Percentiles rank a stretch among this genome's conserved stretches.
Evolutionary conservation across 2,888 invertebrate genomes (phyloP).

Genomic region (Tanaodytes sp.): DNA sequence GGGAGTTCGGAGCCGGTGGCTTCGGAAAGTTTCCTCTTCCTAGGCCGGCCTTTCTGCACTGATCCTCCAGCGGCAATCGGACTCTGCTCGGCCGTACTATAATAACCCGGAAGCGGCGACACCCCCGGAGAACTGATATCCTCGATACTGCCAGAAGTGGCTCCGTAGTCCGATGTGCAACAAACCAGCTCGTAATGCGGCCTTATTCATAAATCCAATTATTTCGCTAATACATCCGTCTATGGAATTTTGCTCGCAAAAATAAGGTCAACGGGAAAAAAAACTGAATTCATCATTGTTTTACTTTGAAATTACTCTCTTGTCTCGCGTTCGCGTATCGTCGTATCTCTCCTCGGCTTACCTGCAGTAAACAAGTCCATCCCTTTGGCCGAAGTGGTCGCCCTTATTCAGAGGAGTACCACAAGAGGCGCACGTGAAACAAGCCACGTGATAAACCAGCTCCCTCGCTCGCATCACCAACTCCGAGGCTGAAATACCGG

Average conservation of each 20-base stretch:
- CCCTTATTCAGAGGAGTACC: constrained; percentile 87
- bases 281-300: constrained; percentile 43
- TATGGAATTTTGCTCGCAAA: constrained; percentile 30
- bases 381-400: constrained; percentile 92
- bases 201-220: constrained; percentile 67
- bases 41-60: constrained; percentile 84
- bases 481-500: constrained; percentile 89
- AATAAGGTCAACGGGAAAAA: constrained; percentile 44
- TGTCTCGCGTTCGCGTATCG: constrained; percentile 11
- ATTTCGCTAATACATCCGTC: constrained; percentile 38
- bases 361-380: constrained; percentile 83
- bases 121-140: constrained; percentile 76
- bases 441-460: constrained; percentile 89
- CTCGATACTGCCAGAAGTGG: constrained; percentile 78
- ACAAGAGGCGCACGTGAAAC: constrained; percentile 91
- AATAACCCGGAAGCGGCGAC: constrained; percentile 78
- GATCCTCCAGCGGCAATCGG: constrained; percentile 67
- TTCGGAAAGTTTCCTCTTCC: constrained; percentile 82
- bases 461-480: constrained; percentile 92
- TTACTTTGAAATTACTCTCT: constrained; percentile 27
- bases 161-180: constrained; percentile 75
- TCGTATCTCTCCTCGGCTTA: constrained; percentile 56
- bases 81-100: constrained; percentile 75
- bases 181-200: constrained; percentile 81
- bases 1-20: constrained; percentile 78